A percentile compares a stretch with the other conserved stretches of the same genome.
These are phyloP conservation scores for Chunga burmeisteri DNA, from an alignment of 2,113 vertebrate species.

Conservation along the genomic window DNA sequence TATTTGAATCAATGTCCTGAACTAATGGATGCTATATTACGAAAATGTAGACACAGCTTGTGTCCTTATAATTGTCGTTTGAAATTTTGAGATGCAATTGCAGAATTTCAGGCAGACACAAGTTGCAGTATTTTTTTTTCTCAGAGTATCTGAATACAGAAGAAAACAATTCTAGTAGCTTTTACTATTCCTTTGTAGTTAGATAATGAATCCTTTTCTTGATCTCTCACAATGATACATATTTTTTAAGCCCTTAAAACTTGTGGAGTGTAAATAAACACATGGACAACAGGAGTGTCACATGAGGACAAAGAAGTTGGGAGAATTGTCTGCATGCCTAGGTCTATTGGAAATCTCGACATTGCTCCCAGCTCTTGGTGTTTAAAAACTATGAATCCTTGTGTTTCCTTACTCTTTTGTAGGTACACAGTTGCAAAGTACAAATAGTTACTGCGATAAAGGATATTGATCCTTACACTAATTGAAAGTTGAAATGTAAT, in stretches of 20 bases:
- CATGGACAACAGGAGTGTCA: background rate
- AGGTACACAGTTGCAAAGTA: background rate
- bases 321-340: background rate
- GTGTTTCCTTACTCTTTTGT: background rate
- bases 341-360: background rate
- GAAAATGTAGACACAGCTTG: background rate
- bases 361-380: background rate
- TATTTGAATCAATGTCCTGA: background rate
- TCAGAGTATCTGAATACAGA: background rate
- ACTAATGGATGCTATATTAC: background rate
- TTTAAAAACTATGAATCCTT: background rate
- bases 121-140: background rate
- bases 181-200: background rate
- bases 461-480: rapidly evolving
- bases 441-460: background rate
- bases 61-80: background rate
- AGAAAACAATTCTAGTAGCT: background rate
- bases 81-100: background rate
- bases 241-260: background rate
- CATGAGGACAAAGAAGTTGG: background rate
- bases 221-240: background rate
- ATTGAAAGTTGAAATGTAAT: background rate
- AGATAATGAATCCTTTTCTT: background rate
- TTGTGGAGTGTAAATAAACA: background rate
- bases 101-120: background rate